A percentile compares a stretch with the other conserved stretches of the same genome.
Conservation (phyloP, 2,797 vertebrate species). For the Parotocinclus haroldoi region DNA sequence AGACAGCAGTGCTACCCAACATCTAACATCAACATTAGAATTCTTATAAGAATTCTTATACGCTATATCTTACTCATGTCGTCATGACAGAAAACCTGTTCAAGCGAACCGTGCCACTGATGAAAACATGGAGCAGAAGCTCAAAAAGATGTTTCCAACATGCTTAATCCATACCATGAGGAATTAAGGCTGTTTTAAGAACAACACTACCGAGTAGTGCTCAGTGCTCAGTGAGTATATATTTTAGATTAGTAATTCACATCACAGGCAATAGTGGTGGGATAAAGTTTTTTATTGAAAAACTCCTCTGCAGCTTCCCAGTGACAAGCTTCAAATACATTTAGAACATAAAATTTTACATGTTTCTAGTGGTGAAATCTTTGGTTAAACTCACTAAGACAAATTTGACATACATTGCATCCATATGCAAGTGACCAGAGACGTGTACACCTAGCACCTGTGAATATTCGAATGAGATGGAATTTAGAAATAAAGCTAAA, state of each 20-base stretch:
- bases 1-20: too few relatives aligned
- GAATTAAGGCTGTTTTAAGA: too few relatives aligned
- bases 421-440: slow-evolving; percentile 37
- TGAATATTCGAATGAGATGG: slow-evolving; percentile 45
- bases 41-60: too few relatives aligned
- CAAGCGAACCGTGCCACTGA: too few relatives aligned
- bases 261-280: slow-evolving; percentile 36
- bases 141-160: too few relatives aligned
- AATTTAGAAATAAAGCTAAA: slow-evolving; percentile 8
- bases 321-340: slow-evolving; percentile 46
- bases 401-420: slow-evolving; percentile 25
- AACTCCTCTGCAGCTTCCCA: slow-evolving; percentile 50
- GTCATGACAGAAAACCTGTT: too few relatives aligned
- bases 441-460: slow-evolving; percentile 65
- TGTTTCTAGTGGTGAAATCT: slow-evolving; percentile 34
- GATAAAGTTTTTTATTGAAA: slow-evolving; percentile 76
- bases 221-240: too few relatives aligned
- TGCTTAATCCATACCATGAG: too few relatives aligned
- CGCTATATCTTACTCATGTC: too few relatives aligned
- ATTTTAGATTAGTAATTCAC: neutral
- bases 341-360: slow-evolving; percentile 36
- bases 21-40: too few relatives aligned
- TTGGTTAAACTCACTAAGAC: slow-evolving; percentile 21
- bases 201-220: too few relatives aligned
- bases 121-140: too few relatives aligned